A percentile compares a stretch with the other conserved stretches of the same genome.
Evolutionary conservation across 2,113 vertebrate genomes (phyloP).

Genomic region (Galemys pyrenaicus): DNA sequence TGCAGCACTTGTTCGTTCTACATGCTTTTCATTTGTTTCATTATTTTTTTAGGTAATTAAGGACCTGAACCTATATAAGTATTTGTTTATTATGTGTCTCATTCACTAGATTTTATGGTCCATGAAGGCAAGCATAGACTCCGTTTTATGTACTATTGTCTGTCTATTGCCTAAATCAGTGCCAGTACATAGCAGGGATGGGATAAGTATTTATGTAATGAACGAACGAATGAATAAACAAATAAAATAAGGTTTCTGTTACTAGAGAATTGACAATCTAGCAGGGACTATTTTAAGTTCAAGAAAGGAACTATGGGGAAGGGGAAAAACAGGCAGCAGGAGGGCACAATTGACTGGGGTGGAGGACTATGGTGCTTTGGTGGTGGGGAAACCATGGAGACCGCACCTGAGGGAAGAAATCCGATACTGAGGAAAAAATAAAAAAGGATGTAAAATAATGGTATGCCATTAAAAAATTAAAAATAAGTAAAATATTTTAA

Average conservation of each 20-base stretch:
- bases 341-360: no score
- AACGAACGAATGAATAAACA: neutral
- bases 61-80: neutral
- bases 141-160: slow-evolving; percentile 9
- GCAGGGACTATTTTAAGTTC: neutral
- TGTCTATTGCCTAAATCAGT: neutral
- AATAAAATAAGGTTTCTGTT: neutral
- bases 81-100: neutral
- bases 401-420: no score
- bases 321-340: no score
- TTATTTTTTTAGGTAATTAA: neutral
- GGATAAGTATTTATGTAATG: neutral
- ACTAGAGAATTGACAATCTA: neutral
- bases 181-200: neutral
- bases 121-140: neutral
- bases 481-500: neutral
- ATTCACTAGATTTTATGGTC: neutral
- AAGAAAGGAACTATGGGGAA: neutral
- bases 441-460: no score
- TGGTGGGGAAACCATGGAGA: no score
- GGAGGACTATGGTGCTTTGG: no score
- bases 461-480: no score
- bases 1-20: neutral
- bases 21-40: neutral
- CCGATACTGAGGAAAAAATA: no score